Evolutionary conservation across 2,797 vertebrate genomes (phyloP), one percentile per base, ranked within the genome.

Genomic region (Ctenopoma multispine): DNA sequence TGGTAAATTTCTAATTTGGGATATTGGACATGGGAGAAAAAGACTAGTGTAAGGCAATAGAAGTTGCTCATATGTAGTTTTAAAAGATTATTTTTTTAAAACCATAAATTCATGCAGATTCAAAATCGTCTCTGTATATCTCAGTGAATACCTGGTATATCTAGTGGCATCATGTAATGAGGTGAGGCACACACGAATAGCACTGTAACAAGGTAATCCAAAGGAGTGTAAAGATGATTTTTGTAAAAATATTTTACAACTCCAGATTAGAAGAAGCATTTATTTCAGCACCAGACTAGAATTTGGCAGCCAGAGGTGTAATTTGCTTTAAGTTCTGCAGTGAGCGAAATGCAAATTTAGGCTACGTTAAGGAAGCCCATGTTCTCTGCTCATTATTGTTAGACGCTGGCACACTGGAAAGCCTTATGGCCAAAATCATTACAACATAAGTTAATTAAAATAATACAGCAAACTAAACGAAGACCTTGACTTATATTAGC

Each of bases 281-380:
- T 68, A 40, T 70, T 70, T 72, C 36, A 50, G 71, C 72, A 47
- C 9, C 43, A 55, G 56, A 21, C 15, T 10, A 21, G 56, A 21
- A 12, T 75, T 65, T 85, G 83, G 81, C 83, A 81, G 63, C 29
- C 4, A 31, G 58, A 67, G 53, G 43, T 69, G 56, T 54, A 67
- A 63, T 87, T 75, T 63, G 55, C 71, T 41, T 71, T 63, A 80
- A 82, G 75, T 77, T 81, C 71, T 71, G 70, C 69, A 70, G 47
- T 34, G 72, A 84, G 72, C 43, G 48, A 85, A 84, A 83, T 81
- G 58, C 53, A 56, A 82, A 82, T 87, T 75, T 23, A 14, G 41
- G 59, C 70, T 43, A 59, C 65, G 65, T 81, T 74, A 54, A 67
- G 40, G 53, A 57, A 76, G 73, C 21, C 13, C 41, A 0, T 62